Conservation (phyloP, 2,797 vertebrate species). For the Poeciliopsis infans region DNA sequence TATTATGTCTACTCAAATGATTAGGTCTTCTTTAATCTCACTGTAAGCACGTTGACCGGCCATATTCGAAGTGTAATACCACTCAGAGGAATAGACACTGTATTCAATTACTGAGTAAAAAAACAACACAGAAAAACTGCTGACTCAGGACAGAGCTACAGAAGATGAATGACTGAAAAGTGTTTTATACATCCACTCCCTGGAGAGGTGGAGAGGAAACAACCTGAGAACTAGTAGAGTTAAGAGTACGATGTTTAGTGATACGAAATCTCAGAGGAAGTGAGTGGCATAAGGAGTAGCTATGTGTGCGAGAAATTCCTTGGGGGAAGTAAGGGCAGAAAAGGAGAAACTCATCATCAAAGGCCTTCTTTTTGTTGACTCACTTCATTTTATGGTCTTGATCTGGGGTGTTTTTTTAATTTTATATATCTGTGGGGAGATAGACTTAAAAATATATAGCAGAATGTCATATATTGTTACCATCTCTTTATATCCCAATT, state of each 20-base stretch:
- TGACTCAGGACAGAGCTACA: constrained; percentile 7
- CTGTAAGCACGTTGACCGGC: not conserved
- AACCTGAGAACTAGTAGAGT: constrained; percentile 10
- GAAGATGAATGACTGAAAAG: not conserved
- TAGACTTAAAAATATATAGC: not conserved
- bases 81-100: not conserved
- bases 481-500: not conserved
- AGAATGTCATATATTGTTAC: not conserved
- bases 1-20: not conserved
- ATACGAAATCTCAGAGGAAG: constrained; percentile 14
- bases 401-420: not conserved
- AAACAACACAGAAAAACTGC: constrained; percentile 8
- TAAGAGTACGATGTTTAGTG: not conserved
- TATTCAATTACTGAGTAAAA: constrained; percentile 14
- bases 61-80: not conserved
- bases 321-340: constrained; percentile 24
- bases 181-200: constrained; percentile 1
- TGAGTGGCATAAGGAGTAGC: constrained; percentile 30
- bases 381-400: constrained; percentile 14
- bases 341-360: constrained; percentile 20
- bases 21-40: not conserved
- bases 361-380: constrained; percentile 49
- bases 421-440: constrained; percentile 15
- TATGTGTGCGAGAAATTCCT: constrained; percentile 27
- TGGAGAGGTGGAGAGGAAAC: constrained; percentile 24